These are phyloP conservation scores for Scaptomyza tumidula DNA, from an alignment of 2,888 invertebrate species.

Conservation along the genomic window DNA sequence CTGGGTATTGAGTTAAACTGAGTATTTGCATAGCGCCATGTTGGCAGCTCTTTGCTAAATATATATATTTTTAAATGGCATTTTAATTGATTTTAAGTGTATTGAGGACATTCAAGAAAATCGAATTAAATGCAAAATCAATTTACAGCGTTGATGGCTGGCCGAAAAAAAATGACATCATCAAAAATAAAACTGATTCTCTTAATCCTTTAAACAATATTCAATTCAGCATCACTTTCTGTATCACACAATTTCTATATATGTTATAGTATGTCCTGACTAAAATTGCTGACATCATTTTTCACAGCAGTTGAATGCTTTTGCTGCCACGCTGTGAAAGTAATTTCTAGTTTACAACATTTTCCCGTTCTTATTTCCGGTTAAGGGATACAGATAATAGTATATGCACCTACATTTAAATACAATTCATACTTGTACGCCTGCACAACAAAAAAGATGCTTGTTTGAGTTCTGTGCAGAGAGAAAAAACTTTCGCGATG, in stretches of 20 bases:
- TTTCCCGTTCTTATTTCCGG: slow-evolving; percentile 37
- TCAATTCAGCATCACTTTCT: slow-evolving; percentile 4
- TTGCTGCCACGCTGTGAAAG: neutral
- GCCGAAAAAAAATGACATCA: slow-evolving; percentile 60
- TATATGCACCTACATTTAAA: slow-evolving; percentile 43
- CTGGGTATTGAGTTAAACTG: neutral
- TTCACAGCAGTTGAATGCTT: slow-evolving; percentile 12
- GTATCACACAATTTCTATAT: neutral
- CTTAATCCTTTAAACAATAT: slow-evolving; percentile 3
- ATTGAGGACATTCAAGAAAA: slow-evolving; percentile 22
- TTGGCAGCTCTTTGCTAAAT: slow-evolving; percentile 17
- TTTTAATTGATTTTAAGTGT: slow-evolving; percentile 69
- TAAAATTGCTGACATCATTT: slow-evolving; percentile 55
- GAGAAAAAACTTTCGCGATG: neutral
- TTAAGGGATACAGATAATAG: slow-evolving; percentile 14
- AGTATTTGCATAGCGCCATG: slow-evolving; percentile 24
- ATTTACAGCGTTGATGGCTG: slow-evolving; percentile 34
- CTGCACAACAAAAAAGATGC: slow-evolving; percentile 13
- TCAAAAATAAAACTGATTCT: slow-evolving; percentile 1
- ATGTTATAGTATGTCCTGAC: slow-evolving; percentile 31
- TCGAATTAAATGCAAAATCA: slow-evolving; percentile 60
- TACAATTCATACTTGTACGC: slow-evolving; percentile 56
- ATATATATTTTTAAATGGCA: slow-evolving; percentile 42
- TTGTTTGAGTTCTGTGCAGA: neutral
- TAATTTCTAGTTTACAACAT: slow-evolving; percentile 5